Conservation (phyloP, 2,113 vertebrate genomes). For the Hucho hucho region DNA sequence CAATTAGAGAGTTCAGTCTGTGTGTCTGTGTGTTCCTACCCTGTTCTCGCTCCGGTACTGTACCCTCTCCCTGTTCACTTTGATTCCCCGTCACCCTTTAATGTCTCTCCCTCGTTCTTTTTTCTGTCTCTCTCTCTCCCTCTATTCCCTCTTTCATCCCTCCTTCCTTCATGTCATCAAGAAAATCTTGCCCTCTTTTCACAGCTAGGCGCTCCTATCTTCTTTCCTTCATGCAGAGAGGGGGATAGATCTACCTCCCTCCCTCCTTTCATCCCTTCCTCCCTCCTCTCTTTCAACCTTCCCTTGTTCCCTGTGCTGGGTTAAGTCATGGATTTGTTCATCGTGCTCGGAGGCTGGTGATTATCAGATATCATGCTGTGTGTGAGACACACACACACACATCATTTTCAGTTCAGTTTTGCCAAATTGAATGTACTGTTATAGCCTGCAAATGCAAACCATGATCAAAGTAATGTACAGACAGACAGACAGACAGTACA, state of each 20-base stretch:
- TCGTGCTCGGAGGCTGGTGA: conserved; percentile 28
- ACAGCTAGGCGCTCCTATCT: conserved; percentile 40
- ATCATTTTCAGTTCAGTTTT: too few species aligned
- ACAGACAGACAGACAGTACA: background rate
- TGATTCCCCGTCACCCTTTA: conserved; percentile 22
- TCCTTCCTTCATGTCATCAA: conserved; percentile 29
- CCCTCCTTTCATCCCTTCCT: background rate
- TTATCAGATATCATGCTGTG: background rate
- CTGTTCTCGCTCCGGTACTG: background rate
- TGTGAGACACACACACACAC: background rate
- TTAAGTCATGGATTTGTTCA: conserved; percentile 61
- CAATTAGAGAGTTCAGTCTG: conserved; percentile 4
- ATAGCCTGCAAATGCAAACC: too few species aligned
- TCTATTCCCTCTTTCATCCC: conserved; percentile 36
- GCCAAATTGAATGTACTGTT: too few species aligned
- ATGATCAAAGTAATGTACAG: too few species aligned
- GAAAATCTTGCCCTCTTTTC: conserved; percentile 24
- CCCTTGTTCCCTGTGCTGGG: conserved; percentile 33
- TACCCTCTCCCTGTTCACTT: conserved; percentile 5
- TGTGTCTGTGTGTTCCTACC: background rate
- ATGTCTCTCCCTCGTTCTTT: conserved; percentile 6
- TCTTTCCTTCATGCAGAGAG: conserved; percentile 39
- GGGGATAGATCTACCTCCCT: conserved; percentile 10
- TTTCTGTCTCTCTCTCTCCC: conserved; percentile 18
- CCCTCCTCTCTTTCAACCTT: background rate